These are phyloP conservation scores for Polydrusus cervinus DNA, from an alignment of 2,888 invertebrate species.

Conservation along the genomic window DNA sequence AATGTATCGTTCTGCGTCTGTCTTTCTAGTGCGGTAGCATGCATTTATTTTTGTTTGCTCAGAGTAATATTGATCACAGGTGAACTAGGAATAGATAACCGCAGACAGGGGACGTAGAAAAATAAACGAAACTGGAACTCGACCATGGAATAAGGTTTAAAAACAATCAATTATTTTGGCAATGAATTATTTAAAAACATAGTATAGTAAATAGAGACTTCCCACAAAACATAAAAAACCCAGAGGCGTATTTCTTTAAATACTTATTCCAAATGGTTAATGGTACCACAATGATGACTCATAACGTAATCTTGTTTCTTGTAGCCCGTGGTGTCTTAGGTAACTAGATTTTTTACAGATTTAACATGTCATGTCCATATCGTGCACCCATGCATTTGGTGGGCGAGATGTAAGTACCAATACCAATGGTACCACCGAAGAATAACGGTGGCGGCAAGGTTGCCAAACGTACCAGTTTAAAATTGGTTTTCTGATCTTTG, in stretches of 20 bases:
- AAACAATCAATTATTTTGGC: too few species aligned
- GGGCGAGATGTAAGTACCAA: constrained; percentile 23
- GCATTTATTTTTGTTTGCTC: too few species aligned
- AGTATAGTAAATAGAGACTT: too few species aligned
- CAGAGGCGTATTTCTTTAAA: neutral
- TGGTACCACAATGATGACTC: constrained; percentile 9
- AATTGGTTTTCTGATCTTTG: neutral
- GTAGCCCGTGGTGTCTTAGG: constrained; percentile 35
- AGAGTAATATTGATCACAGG: too few species aligned
- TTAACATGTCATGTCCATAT: constrained; percentile 46
- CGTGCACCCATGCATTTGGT: constrained; percentile 40
- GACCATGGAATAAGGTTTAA: too few species aligned
- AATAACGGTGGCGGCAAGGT: constrained; percentile 39
- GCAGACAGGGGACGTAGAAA: too few species aligned
- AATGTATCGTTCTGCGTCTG: too few species aligned
- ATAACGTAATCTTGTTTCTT: constrained; percentile 17
- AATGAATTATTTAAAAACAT: too few species aligned
- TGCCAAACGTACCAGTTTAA: constrained; percentile 19
- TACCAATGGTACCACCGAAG: constrained; percentile 1
- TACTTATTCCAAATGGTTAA: neutral
- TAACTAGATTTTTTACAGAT: constrained; percentile 31
- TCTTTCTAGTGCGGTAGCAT: too few species aligned
- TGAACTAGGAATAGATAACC: too few species aligned
- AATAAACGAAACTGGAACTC: too few species aligned
- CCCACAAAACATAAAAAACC: too few species aligned